Conservation (phyloP, 1,140 invertebrate genomes). For the Sminthurinus signatus region DNA sequence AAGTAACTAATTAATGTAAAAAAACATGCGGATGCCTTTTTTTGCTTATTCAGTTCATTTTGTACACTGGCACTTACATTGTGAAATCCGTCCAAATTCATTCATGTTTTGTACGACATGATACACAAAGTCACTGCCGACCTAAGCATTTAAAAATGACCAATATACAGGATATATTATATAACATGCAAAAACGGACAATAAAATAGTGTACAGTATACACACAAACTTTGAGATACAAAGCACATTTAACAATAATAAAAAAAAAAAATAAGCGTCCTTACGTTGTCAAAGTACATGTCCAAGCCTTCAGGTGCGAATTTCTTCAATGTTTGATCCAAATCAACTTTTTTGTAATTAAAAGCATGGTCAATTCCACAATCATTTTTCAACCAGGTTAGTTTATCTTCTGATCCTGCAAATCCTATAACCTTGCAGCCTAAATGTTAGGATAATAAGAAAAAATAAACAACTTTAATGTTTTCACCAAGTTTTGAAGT, state of each 20-base stretch:
- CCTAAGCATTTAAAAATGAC: too few relatives aligned
- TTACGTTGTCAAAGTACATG: conserved; percentile 68
- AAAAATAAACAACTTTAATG: neutral
- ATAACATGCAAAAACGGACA: neutral
- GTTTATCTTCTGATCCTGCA: conserved; percentile 48
- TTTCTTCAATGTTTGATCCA: conserved; percentile 44
- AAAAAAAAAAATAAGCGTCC: conserved; percentile 19
- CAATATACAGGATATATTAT: too few relatives aligned
- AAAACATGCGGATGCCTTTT: too few relatives aligned
- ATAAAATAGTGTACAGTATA: conserved; percentile 5
- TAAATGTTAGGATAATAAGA: conserved; percentile 20
- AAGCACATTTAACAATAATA: neutral
- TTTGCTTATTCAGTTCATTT: too few relatives aligned
- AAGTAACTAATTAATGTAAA: too few relatives aligned
- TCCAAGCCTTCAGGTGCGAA: conserved; percentile 49
- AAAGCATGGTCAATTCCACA: conserved; percentile 48
- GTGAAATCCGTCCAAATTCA: conserved; percentile 53
- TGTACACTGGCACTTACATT: too few relatives aligned
- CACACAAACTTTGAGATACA: neutral
- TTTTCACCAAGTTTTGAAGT: neutral
- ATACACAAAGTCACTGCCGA: conserved; percentile 59
- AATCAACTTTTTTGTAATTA: conserved; percentile 48
- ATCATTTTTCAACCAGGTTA: conserved; percentile 49
- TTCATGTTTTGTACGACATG: conserved; percentile 58
- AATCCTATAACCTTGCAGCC: conserved; percentile 48